A percentile compares a stretch with the other conserved stretches of the same genome.
These are phyloP conservation scores for Glyptemys insculpta DNA, from an alignment of 2,797 vertebrate species.

Conservation along the genomic window DNA sequence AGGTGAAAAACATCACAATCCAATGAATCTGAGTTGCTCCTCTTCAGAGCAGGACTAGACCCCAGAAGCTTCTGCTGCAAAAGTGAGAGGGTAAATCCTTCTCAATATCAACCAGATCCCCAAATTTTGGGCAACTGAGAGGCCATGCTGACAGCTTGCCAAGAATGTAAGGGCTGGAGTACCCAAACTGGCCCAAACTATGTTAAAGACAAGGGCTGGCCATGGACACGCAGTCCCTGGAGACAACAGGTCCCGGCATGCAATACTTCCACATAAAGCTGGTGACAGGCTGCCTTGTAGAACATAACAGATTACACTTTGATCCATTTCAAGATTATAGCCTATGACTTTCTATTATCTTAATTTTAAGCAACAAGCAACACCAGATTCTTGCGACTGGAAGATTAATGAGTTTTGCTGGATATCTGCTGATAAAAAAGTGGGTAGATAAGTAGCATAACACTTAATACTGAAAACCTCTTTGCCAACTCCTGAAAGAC, in stretches of 20 bases:
- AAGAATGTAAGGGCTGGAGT: neutral
- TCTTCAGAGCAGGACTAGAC: constrained; percentile 89
- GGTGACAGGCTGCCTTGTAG: rapidly evolving
- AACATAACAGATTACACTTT: neutral
- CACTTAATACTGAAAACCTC: neutral
- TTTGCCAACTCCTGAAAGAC: neutral
- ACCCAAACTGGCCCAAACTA: rapidly evolving
- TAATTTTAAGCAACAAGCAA: neutral
- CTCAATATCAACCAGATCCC: rapidly evolving
- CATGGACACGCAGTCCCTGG: rapidly evolving
- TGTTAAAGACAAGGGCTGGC: too few species aligned
- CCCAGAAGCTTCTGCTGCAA: constrained; percentile 87
- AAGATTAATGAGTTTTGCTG: neutral
- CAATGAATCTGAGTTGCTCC: constrained; percentile 74
- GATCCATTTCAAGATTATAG: rapidly evolving
- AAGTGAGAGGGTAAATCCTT: neutral
- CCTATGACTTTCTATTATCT: neutral
- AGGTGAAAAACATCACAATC: constrained; percentile 68
- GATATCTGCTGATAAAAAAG: neutral
- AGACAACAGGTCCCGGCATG: neutral
- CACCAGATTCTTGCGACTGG: neutral
- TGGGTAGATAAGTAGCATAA: neutral
- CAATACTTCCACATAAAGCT: neutral
- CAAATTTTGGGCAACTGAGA: neutral
- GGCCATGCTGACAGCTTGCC: neutral